Evolutionary conservation across 2,888 invertebrate genomes (phyloP), one percentile per base, ranked within the genome.

Genomic region (Acholoe squamosa): DNA sequence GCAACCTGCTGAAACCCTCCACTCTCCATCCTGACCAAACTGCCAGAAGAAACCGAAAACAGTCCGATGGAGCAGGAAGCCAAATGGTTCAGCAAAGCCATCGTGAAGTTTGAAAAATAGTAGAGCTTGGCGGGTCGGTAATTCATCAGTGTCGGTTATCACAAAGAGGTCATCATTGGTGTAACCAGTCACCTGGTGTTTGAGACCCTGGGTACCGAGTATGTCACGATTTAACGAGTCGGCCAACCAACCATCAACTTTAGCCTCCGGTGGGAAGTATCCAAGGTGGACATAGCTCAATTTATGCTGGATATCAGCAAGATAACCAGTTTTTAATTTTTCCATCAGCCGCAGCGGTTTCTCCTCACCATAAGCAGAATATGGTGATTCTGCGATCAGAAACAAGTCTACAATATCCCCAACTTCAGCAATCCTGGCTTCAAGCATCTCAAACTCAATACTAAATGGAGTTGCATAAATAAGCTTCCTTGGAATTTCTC

Each of bases 91-190:
- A 3, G 89, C 61, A 31, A 51, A 89, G 12, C 84, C 89, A 16
- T 89, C 71, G 34, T 91, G 84, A 3, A 91, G 80, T 43, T 91
- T 91, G 22, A 91, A 51, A 33, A 91, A 91, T 0, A 91, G 51
- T 0, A 89, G n/a, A 3, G 80, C 67, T 28, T 89, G 56, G 31
- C 80, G 14, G n/a, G 77, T 31, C 3, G 91, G 91, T n/a, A 91
- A 16, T 33, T 91, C 91, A 77, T 91, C 91, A 3, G 91, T 76
- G 34, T 91, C 91, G 16, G 61, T 77, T 5, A 54, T 28, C 7
- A 91, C 67, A 31, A 91, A 77, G 19, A 91, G 54, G 51, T 91
- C 91, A 89, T 90, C 90, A 51, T 90, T 31, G 0, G 33, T 34
- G 16, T n/a, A 56, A 3, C 80, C 77, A 12, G 16, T 71, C 52